phyloP scores from a whole-genome alignment of 1,140 invertebrate genomes.

The Papilio aristodemus region DNA sequence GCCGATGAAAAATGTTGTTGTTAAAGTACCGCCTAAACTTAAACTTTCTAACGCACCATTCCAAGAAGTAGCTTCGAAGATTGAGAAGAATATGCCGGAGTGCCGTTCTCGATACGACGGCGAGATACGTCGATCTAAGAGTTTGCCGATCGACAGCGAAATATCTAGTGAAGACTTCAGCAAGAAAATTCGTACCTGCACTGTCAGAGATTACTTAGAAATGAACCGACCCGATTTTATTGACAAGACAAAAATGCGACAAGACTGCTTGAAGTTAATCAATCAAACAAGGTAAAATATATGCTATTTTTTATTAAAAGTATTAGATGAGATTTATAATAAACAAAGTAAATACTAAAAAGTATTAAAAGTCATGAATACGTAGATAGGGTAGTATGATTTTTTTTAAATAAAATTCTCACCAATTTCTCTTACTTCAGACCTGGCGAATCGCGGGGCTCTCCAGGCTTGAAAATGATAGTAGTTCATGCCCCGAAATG shows the following conservation, averaged over 20 bases:
- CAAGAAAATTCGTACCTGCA: constrained; percentile 48
- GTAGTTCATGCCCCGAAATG: constrained; percentile 59
- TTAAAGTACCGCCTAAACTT: constrained; percentile 65
- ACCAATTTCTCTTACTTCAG: constrained; percentile 70
- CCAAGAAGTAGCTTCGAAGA: constrained; percentile 55
- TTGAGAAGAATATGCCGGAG: constrained; percentile 50
- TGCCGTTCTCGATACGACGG: constrained; percentile 41
- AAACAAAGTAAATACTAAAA: too few relatives aligned
- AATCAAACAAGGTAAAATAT: constrained; percentile 69
- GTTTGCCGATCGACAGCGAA: constrained; percentile 61
- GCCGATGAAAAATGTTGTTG: constrained; percentile 64
- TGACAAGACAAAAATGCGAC: constrained; percentile 55
- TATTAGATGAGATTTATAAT: too few relatives aligned
- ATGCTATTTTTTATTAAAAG: too few relatives aligned
- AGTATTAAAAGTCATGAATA: constrained; percentile 24
- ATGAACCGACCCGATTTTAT: constrained; percentile 74
- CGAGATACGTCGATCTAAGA: constrained; percentile 48
- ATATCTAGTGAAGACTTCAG: constrained; percentile 60
- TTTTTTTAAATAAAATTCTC: constrained; percentile 40
- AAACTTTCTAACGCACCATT: constrained; percentile 54
- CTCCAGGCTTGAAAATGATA: constrained; percentile 62
- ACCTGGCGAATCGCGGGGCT: constrained; percentile 40
- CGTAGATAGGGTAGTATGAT: background rate
- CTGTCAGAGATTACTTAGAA: constrained; percentile 72
- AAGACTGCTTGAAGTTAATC: constrained; percentile 63